Percentiles rank a stretch among this genome's conserved stretches.
These are phyloP conservation scores for Plodia interpunctella DNA, from an alignment of 1,140 invertebrate species.

Conservation along the genomic window DNA sequence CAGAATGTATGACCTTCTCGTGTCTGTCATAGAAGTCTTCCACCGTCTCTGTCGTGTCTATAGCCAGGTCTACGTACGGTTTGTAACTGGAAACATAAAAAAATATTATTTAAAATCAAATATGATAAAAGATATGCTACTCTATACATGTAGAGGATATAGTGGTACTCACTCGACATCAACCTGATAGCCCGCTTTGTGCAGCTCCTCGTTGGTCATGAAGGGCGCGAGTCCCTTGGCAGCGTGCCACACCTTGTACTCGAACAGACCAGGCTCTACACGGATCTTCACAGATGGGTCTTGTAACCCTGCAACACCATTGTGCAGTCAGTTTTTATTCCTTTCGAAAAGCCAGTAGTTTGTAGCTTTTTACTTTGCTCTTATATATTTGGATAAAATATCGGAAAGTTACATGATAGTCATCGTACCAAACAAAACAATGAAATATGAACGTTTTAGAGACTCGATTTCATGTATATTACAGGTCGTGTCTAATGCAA, in stretches of 20 bases:
- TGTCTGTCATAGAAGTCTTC: slow-evolving; percentile 87
- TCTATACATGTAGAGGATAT: no score
- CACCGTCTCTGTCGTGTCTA: slow-evolving; percentile 55
- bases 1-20: slow-evolving; percentile 69
- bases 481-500: no score
- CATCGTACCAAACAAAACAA: no score
- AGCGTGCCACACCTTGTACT: slow-evolving; percentile 93
- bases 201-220: slow-evolving; percentile 86
- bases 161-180: slow-evolving; percentile 74
- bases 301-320: slow-evolving; percentile 64
- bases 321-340: no score
- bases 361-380: no score
- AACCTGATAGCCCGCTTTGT: slow-evolving; percentile 86
- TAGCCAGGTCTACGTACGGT: slow-evolving; percentile 47
- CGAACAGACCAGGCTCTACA: slow-evolving; percentile 93
- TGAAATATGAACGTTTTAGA: no score
- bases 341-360: no score
- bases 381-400: no score
- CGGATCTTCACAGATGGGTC: slow-evolving; percentile 78
- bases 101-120: no score
- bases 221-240: slow-evolving; percentile 86
- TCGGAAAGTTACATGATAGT: no score
- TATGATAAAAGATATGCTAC: no score
- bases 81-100: slow-evolving; percentile 46
- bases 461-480: no score